Evolutionary conservation across 2,888 invertebrate genomes (phyloP).

Genomic region (Polietes domitor): DNA sequence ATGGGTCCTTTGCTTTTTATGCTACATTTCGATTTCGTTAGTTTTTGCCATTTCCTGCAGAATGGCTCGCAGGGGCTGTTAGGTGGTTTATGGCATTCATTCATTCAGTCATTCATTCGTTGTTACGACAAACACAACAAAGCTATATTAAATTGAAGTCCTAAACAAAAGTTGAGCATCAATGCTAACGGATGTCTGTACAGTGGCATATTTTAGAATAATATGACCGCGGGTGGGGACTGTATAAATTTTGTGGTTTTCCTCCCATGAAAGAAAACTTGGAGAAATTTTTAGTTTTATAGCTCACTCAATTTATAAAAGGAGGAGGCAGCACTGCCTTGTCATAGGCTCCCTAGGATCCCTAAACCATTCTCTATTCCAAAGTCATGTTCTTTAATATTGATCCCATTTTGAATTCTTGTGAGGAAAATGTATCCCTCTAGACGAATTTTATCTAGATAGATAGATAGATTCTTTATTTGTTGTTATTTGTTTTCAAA

Average conservation of each 20-base stretch:
- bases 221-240: background rate
- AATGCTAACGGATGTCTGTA: background rate
- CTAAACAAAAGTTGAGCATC: background rate
- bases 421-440: no score
- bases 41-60: slow-evolving; percentile 13
- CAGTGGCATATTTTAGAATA: background rate
- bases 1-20: slow-evolving; percentile 35
- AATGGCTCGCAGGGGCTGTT: background rate
- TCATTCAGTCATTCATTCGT: no score
- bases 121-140: background rate
- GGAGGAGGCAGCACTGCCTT: no score
- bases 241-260: background rate
- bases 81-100: background rate
- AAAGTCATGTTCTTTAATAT: no score
- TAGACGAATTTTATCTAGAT: no score
- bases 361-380: no score
- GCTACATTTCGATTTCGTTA: slow-evolving; percentile 30
- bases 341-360: no score
- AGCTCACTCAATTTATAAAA: no score
- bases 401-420: no score
- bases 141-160: background rate
- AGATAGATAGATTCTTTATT: no score
- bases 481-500: no score
- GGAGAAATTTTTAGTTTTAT: no score
- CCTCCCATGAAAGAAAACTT: background rate